Evolutionary conservation across 2,888 invertebrate species (phyloP).

Genomic region (Stenotaenia linearis): DNA sequence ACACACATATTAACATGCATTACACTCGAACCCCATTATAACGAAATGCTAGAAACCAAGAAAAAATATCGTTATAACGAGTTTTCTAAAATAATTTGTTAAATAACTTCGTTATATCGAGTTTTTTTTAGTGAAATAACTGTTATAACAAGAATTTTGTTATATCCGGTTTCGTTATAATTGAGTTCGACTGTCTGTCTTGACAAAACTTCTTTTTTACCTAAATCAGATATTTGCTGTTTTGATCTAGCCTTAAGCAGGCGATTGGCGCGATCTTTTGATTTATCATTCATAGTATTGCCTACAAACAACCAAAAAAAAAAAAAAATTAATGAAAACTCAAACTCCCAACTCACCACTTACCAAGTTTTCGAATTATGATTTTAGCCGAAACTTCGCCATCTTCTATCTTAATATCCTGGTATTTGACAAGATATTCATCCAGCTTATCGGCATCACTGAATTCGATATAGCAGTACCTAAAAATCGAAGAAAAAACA

Average conservation of each 20-base stretch:
- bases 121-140: too few relatives aligned
- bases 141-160: too few relatives aligned
- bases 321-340: background rate
- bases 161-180: too few relatives aligned
- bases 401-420: constrained; percentile 32
- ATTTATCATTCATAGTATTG: constrained; percentile 20
- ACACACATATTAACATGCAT: too few relatives aligned
- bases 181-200: background rate
- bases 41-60: too few relatives aligned
- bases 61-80: too few relatives aligned
- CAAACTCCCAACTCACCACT: background rate
- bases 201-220: background rate
- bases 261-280: constrained; percentile 30
- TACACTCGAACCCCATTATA: too few relatives aligned
- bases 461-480: constrained; percentile 32
- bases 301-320: background rate
- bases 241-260: constrained; percentile 29
- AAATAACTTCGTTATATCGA: too few relatives aligned
- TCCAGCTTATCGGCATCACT: constrained; percentile 30
- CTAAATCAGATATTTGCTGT: constrained; percentile 32
- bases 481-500: background rate
- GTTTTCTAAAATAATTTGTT: too few relatives aligned
- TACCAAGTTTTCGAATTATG: constrained; percentile 32
- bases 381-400: constrained; percentile 33
- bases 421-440: constrained; percentile 31